Evolutionary conservation across 2,113 vertebrate genomes (phyloP).

Genomic region (Grammomys dolichurus): DNA sequence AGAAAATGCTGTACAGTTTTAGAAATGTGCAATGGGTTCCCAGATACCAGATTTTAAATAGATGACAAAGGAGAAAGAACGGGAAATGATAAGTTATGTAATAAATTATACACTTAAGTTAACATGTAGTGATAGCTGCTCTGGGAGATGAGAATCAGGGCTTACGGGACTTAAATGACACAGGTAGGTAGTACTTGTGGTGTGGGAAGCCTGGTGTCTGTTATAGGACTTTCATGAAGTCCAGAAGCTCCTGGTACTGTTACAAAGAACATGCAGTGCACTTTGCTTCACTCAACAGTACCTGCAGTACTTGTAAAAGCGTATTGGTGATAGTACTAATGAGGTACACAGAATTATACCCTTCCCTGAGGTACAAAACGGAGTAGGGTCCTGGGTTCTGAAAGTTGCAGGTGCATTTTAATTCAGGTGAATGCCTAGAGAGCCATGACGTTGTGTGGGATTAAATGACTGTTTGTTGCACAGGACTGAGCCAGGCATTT

Average conservation of each 20-base stretch:
- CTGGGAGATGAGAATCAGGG: no score
- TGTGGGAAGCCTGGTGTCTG: not conserved
- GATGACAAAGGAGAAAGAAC: not conserved
- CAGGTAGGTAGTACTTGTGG: not conserved
- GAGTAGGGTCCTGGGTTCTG: not conserved
- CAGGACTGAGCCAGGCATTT: not conserved
- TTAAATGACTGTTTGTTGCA: not conserved
- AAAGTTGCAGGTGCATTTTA: not conserved
- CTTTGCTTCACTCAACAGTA: not conserved
- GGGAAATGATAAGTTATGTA: not conserved
- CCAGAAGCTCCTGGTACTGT: not conserved
- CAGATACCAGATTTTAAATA: not conserved
- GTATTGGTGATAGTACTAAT: no score
- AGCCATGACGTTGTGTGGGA: not conserved
- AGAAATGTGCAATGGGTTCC: not conserved
- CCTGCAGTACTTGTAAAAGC: not conserved
- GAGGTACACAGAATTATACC: not conserved
- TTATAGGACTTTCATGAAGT: not conserved
- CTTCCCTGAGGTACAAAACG: not conserved
- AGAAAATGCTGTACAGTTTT: not conserved
- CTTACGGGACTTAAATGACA: fast-evolving
- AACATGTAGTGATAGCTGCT: not conserved
- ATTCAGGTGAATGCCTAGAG: not conserved
- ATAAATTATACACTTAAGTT: not conserved
- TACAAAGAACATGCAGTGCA: fast-evolving